A percentile compares a stretch with the other conserved stretches of the same genome.
Evolutionary conservation across 2,888 invertebrate species (phyloP).

Genomic region (Aphrophora alni): DNA sequence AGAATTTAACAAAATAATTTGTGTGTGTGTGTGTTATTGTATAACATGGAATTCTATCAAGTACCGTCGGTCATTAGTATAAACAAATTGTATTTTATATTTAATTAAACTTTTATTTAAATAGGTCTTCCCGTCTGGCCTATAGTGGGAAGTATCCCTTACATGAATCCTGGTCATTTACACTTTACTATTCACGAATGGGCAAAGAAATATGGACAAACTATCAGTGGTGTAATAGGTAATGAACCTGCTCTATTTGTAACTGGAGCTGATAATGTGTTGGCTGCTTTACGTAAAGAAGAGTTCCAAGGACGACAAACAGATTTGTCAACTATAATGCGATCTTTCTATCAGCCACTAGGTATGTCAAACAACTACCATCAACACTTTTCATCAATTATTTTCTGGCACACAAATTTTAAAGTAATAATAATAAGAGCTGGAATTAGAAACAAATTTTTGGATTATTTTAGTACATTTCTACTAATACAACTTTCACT

Average conservation of each 20-base stretch:
- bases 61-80: too few relatives aligned
- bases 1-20: too few relatives aligned
- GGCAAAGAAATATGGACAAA: conserved; percentile 11
- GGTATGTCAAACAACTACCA: too few relatives aligned
- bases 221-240: not conserved
- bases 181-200: conserved; percentile 9
- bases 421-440: too few relatives aligned
- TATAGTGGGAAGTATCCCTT: not conserved
- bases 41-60: too few relatives aligned
- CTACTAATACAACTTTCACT: too few relatives aligned
- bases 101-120: not conserved
- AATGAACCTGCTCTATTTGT: not conserved
- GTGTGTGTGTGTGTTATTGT: too few relatives aligned
- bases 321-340: not conserved
- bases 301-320: conserved; percentile 26
- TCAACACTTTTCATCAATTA: too few relatives aligned
- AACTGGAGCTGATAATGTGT: conserved; percentile 19
- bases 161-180: not conserved
- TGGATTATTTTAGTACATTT: too few relatives aligned
- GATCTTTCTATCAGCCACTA: not conserved
- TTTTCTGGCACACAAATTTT: too few relatives aligned
- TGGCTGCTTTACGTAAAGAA: conserved; percentile 19
- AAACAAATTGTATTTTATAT: too few relatives aligned
- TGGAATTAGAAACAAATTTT: too few relatives aligned
- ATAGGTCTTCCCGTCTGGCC: not conserved